phyloP scores from a whole-genome alignment of 2,113 vertebrate genomes.

The Ahaetulla prasina region DNA sequence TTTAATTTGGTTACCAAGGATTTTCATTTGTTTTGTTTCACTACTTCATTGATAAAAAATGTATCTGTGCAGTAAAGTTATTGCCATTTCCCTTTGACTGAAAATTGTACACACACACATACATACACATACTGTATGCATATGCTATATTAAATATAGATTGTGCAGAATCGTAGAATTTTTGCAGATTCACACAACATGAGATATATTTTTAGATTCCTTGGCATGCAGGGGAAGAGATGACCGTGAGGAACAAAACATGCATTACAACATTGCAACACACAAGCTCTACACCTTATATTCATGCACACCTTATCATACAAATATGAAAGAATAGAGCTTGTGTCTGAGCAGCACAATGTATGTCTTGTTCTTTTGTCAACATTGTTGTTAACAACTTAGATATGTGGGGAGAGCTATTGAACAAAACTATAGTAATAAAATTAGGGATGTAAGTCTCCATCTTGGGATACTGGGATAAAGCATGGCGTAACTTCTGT shows the following conservation, averaged over 20 bases:
- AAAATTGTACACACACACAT: neutral
- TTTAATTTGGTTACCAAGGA: conserved; percentile 8
- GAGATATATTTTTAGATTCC: neutral
- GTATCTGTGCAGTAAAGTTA: neutral
- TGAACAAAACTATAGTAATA: neutral
- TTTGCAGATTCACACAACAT: neutral
- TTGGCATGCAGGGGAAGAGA: neutral
- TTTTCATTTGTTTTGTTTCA: neutral
- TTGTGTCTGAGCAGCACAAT: neutral
- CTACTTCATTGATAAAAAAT: neutral
- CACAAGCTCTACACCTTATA: neutral
- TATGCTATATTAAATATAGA: neutral
- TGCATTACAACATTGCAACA: neutral
- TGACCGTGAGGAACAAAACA: neutral
- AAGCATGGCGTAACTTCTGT: neutral
- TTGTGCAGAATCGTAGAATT: neutral
- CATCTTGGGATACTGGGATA: neutral
- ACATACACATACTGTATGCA: neutral
- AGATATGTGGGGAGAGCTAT: neutral
- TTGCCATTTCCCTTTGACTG: conserved; percentile 3
- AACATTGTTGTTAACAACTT: neutral
- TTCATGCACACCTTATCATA: neutral
- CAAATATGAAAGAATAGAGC: neutral
- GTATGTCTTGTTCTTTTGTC: neutral
- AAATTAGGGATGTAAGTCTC: neutral